Evolutionary conservation across 1,140 invertebrate species (phyloP).

Genomic region (Drosophila ogumai): DNA sequence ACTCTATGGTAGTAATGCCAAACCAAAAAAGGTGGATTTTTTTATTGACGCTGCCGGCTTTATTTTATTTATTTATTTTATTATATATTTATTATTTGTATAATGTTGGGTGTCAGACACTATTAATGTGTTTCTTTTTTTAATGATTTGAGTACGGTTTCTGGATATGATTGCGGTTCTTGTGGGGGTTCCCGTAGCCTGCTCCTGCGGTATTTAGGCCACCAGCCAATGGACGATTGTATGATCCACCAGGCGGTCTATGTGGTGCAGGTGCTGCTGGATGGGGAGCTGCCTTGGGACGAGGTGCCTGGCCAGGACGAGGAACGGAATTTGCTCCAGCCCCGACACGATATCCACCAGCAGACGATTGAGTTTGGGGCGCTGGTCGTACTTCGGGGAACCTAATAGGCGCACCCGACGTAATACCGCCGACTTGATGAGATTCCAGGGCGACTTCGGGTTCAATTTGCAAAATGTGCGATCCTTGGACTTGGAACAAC

Average conservation of each 20-base stretch:
- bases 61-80: background rate
- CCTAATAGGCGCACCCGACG: conserved; percentile 9
- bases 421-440: background rate
- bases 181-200: background rate
- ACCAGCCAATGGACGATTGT: conserved; percentile 1
- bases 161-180: conserved; percentile 9
- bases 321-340: background rate
- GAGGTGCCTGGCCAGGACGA: background rate
- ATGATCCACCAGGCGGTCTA: background rate
- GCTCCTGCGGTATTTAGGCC: background rate
- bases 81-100: background rate
- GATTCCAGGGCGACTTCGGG: background rate
- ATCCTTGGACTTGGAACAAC: conserved; percentile 5
- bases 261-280: background rate
- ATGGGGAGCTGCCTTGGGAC: background rate
- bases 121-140: too few species aligned
- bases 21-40: background rate
- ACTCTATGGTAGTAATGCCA: background rate
- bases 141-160: conserved; percentile 2
- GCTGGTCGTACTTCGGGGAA: conserved; percentile 16
- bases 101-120: too few species aligned
- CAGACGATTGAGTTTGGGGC: background rate
- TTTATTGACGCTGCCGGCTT: background rate
- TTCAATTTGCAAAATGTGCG: background rate
- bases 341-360: background rate